Conservation (phyloP, 2,888 invertebrate genomes). For the Pollenia griseotomentosa region DNA sequence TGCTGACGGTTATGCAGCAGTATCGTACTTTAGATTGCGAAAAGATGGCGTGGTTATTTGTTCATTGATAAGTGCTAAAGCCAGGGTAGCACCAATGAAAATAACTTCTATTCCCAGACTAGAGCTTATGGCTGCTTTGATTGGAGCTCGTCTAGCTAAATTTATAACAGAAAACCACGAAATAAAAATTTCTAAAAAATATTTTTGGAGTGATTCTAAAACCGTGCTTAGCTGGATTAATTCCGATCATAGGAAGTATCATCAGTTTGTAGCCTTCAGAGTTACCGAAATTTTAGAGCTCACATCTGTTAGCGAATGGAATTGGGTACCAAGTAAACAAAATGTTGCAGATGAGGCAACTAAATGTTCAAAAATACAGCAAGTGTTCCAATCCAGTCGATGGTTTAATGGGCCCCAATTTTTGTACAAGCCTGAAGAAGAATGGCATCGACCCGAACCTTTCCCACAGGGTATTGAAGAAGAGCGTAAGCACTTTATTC, state of each 20-base stretch:
- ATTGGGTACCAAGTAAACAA: background rate
- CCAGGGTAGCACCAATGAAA: background rate
- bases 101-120: background rate
- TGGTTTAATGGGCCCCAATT: background rate
- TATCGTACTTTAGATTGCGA: too few relatives aligned
- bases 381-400: background rate
- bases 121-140: background rate
- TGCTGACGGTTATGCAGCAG: too few relatives aligned
- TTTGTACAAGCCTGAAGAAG: background rate
- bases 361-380: background rate
- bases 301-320: background rate
- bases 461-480: background rate
- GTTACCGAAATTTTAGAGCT: background rate
- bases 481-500: background rate
- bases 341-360: slow-evolving; percentile 7
- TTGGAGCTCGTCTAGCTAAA: background rate
- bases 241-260: background rate
- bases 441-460: background rate
- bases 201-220: background rate
- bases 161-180: background rate
- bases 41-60: background rate
- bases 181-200: background rate
- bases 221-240: background rate
- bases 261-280: too few relatives aligned
- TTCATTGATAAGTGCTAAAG: slow-evolving; percentile 3